phyloP scores from a whole-genome alignment of 2,797 vertebrate genomes.

The Catostomus latipinnis region DNA sequence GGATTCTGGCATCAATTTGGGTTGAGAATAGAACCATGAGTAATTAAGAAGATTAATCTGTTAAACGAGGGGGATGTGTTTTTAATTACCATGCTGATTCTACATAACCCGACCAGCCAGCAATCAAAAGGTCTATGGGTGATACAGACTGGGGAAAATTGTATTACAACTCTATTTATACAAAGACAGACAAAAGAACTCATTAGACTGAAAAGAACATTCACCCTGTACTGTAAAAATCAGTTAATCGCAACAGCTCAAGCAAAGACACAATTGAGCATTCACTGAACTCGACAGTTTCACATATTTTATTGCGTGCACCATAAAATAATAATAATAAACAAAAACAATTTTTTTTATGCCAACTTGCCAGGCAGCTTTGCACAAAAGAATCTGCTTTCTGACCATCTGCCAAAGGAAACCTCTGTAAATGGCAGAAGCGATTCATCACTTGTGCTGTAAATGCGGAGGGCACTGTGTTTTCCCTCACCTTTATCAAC shows the following conservation, averaged over 20 bases:
- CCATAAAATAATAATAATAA: background rate
- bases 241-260: background rate
- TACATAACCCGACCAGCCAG: slow-evolving; percentile 17
- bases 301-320: background rate
- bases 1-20: slow-evolving; percentile 43
- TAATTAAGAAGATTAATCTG: slow-evolving; percentile 55
- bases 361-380: slow-evolving; percentile 9
- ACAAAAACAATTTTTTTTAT: background rate
- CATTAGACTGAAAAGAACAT: no score
- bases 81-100: slow-evolving; percentile 55
- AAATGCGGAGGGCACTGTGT: slow-evolving; percentile 9
- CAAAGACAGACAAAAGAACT: background rate
- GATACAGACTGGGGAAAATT: background rate
- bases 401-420: slow-evolving; percentile 29
- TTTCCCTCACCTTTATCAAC: slow-evolving; percentile 25
- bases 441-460: slow-evolving; percentile 8
- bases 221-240: no score
- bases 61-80: slow-evolving; percentile 48
- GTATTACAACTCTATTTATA: slow-evolving; percentile 11
- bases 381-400: slow-evolving; percentile 38
- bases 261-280: no score
- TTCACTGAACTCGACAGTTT: background rate
- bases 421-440: slow-evolving; percentile 23
- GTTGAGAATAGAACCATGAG: slow-evolving; percentile 46
- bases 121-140: slow-evolving; percentile 21